Base-by-base conservation (phyloP, 2,113 vertebrate genomes). In the Lepus timidus region DNA sequence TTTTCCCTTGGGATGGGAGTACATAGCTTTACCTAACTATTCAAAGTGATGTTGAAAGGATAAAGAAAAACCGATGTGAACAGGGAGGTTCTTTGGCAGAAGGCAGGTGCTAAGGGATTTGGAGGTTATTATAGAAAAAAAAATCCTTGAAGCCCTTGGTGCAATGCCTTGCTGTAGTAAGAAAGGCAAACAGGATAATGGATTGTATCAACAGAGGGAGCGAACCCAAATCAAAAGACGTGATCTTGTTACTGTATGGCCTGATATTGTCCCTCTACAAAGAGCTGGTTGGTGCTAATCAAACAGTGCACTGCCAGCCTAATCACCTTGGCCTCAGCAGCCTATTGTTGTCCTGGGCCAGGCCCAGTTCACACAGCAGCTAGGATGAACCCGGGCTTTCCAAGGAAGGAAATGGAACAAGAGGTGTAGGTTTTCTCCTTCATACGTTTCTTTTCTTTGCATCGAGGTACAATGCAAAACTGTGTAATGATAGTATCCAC, bases 101-200 rank as follows among this genome's bases (percentile, higher is more conserved):
- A 98, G 87, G 97, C 97, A 98, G 97, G 95, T 97, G 97, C 95
- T 96, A 91, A 96, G 93, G 93, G 98, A 97, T 97, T 98, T 97
- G 96, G 94, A 97, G 95, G 92, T 96, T 97, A 89, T 98, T 98
- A 86, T 0, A 94, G 96, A 88, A 88, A 81, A 70, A 75, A 96
- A 94, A 97, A 93, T 94, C 97, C 92, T 97, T 73, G 96, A 9
- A 51, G 90, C 73, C 88, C 73, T 97, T 85, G 90, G 90, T 81
- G 92, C 97, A 0, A 55, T 85, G 11, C 9, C 33, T 87, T 95
- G 91, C 95, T 97, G 75, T 92, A 22, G 82, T 97, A 97, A 97
- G 96, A 95, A 33, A 98, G 95, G 95, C 96, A 96, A 97, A 93
- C 93, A 96, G 92, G 94, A 97, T 97, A 94, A 97, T 96, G 93